These are phyloP conservation scores for Drosophila nasuta DNA, from an alignment of 1,140 invertebrate species.

Conservation along the genomic window DNA sequence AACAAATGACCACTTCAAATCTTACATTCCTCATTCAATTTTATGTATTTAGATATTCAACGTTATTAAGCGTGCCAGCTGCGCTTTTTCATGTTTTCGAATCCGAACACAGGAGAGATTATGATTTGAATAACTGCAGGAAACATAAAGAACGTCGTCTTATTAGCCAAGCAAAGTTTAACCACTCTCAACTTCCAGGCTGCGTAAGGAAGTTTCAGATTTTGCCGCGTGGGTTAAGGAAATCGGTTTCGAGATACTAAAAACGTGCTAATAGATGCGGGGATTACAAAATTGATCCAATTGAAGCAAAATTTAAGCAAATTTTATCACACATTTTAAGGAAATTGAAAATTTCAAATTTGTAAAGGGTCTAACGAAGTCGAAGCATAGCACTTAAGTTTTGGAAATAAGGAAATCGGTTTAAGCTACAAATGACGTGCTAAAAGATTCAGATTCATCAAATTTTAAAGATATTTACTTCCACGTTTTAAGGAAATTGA, in stretches of 20 bases:
- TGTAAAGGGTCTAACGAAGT: too few relatives aligned
- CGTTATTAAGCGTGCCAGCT: slow-evolving; percentile 20
- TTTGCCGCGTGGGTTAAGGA: neutral
- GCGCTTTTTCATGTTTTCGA: slow-evolving; percentile 15
- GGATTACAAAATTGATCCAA: too few relatives aligned
- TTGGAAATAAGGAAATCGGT: too few relatives aligned
- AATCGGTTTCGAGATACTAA: neutral
- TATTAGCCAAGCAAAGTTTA: neutral
- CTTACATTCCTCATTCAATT: slow-evolving; percentile 25
- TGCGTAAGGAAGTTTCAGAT: neutral
- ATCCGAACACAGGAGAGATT: neutral
- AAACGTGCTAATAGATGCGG: too few relatives aligned
- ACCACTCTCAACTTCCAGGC: neutral
- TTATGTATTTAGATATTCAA: slow-evolving; percentile 20
- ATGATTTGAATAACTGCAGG: slow-evolving; percentile 22
- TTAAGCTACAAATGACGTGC: too few relatives aligned
- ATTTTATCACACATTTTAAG: too few relatives aligned
- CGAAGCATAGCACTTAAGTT: too few relatives aligned
- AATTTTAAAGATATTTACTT: too few relatives aligned
- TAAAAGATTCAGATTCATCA: too few relatives aligned
- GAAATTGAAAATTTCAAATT: too few relatives aligned
- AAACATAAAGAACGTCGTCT: slow-evolving; percentile 17
- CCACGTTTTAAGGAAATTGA: too few relatives aligned
- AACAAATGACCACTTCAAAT: slow-evolving; percentile 23
- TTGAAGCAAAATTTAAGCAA: too few relatives aligned